Base-by-base conservation (phyloP, 2,888 invertebrate species). In the Drymonia ruficornis region DNA sequence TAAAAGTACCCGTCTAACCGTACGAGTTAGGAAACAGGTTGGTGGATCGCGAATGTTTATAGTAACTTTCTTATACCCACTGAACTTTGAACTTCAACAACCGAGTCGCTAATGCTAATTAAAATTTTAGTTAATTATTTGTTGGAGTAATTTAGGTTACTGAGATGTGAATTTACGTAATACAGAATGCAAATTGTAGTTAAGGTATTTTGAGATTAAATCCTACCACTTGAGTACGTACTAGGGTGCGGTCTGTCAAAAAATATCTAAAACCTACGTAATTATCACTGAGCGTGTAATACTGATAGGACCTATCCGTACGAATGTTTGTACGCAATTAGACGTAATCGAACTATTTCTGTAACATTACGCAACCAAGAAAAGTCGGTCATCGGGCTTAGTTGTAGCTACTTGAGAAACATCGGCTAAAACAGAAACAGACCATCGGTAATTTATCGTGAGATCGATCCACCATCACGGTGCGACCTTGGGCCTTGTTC, bases 301-400 rank as follows among this genome's bases (percentile, higher is more conserved):
- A 31, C 9, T 31, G 9, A 31, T 31, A 8, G 31, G 31, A 36
- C 36, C 36, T 36, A n/a, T 36, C 36, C 7, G 36, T 36, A 5
- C 36, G 36, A n/a, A 36, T 13, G n/a, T n/a, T 36, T 13, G 13
- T 36, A n/a, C 13, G 36, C 36, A n/a, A 31, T 31, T 31, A 31
- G 5, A 36, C 36, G 36, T 36, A 36, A 42, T 15, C n/a, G 4
- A 40, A 40, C 52, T 87, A 86, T 88, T 88, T 86, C 75, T 76
- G 81, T 76, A 64, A 65, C 67, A 72, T 89, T 88, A 85, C 86
- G 81, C 79, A 88, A 89, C 78, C 70, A 61, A 65, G 70, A 78
- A 83, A 90, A 86, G 78, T 89, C 89, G 89, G 89, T 89, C 89
- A 89, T 84, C 83, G 78, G 80, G 80, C 71, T 75, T 70, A 72